Evolutionary conservation across 2,888 invertebrate genomes (phyloP), one percentile per base, ranked within the genome.

Genomic region (Gisinianus flammeolus): DNA sequence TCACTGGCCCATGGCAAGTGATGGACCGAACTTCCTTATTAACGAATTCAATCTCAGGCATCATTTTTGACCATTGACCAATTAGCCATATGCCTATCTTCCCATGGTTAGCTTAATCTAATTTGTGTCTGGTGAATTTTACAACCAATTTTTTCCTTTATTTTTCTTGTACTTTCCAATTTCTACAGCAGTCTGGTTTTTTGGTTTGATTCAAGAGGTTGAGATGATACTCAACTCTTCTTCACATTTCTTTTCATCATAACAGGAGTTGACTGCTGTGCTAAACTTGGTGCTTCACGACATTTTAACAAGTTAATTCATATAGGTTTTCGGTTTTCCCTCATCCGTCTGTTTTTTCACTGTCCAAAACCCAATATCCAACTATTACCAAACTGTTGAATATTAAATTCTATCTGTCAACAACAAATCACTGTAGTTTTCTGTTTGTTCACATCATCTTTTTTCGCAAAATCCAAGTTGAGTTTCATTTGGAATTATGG

Each of bases 21-120:
- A 68, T 69, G 54, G 35, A 58, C 35, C 19, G 58, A 69, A 76
- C 76, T 69, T 75, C 52, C 74, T 64, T 76, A 76, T 76, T 76
- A 76, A 76, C 68, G 69, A 76, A 76, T 68, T 77, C 68, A 77
- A 72, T 77, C 66, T 64, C 52, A 54, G 30, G 52, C 56, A 66
- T 31, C 22, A 33, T 19, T 30, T 66, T 71, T 58, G 56, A 56
- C 68, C 67, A 54, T 68, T 44, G 5, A 3, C 64, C 77, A 71
- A 71, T 77, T 77, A 77, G 44, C 30, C 77, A 77, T 64, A 71
- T 77, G 77, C 52, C 33, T 52, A 22, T 71, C 77, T 77, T 77
- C 77, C 77, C 77, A 77, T 71, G 71, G 71, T 77, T 77, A 77
- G 62, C 31, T 30, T 77, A 64, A 71, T 71, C 71, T 77, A 71